These are phyloP conservation scores for Diachasma alloeum DNA, from an alignment of 1,140 invertebrate species.

Conservation along the genomic window DNA sequence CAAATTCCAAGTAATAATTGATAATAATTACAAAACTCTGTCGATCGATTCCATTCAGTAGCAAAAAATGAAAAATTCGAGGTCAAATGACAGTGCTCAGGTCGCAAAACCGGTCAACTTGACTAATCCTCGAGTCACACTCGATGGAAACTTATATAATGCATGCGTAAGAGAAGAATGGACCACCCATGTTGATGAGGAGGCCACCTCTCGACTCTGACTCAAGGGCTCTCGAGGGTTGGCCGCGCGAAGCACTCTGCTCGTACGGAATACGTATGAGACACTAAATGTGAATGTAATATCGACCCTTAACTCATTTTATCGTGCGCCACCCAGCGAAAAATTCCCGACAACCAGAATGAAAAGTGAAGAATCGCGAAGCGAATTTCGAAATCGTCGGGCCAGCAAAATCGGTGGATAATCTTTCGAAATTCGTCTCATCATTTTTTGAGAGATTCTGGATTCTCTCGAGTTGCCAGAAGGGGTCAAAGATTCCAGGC, in stretches of 20 bases:
- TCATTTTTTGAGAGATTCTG: background rate
- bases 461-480: conserved; percentile 35
- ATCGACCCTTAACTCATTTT: background rate
- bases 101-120: background rate
- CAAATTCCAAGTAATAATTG: background rate
- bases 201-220: conserved; percentile 49
- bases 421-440: background rate
- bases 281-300: conserved; percentile 1
- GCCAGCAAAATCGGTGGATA: background rate
- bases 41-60: no score
- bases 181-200: conserved; percentile 61
- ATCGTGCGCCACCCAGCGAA: background rate
- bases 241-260: conserved; percentile 56
- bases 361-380: background rate
- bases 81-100: background rate
- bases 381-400: background rate
- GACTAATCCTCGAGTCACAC: conserved; percentile 7
- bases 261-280: background rate
- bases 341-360: background rate
- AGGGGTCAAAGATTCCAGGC: conserved; percentile 59
- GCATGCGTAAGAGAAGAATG: conserved; percentile 56
- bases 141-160: conserved; percentile 53
- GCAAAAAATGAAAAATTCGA: no score
- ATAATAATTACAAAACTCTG: no score
- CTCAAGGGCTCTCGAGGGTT: conserved; percentile 55